Base-by-base conservation (phyloP, 2,888 invertebrate species). In the Alviniconcha strummeri region DNA sequence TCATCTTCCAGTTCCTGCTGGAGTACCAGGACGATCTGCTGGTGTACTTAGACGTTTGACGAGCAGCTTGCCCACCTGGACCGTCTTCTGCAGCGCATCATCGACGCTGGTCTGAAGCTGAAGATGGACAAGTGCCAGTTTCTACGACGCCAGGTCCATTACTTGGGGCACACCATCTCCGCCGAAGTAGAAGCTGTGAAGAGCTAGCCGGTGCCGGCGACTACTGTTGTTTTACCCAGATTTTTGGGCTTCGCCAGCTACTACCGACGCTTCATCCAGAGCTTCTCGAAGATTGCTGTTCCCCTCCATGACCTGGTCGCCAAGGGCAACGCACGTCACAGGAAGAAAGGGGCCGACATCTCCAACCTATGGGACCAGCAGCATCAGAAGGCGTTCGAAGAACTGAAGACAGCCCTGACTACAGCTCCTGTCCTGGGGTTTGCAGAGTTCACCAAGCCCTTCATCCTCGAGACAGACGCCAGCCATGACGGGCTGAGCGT, bases 21-120 rank as follows among this genome's bases (percentile, higher is more conserved):
- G 82, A 85, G 5, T 84, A 85, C 56, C 69, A 81, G 19, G 84
- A 85, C 36, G 84, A 85, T 56, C 57, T 85, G 3, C 80, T 85
- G 75, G 67, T 85, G 2, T 85, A 64, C 36, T 85, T 0, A 55
- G 57, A 86, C 87, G 1, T 86, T 85, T 64, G 85, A 87, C 9
- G 88, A 88, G 78, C 84, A 82, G 13, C 71, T 89, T 1, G 80
- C 85, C 54, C 74, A 87, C 13, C 83, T 89, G 54, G 85, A 87
- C 11, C 77, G 82, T 54, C 87, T 89, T 5, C 82, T 90, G 36
- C 56, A 71, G 8, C 69, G 86, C 1, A 55, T 69, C 83, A 15
- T 76, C 85, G 54, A 82, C 71, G 36, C 83, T 85, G 71, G 82
- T 85, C 36, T 72, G 86, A 88, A 87, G 57, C 56, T 87, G 5